Conservation (phyloP, 2,797 vertebrate species). For the Gallinago solitaria region DNA sequence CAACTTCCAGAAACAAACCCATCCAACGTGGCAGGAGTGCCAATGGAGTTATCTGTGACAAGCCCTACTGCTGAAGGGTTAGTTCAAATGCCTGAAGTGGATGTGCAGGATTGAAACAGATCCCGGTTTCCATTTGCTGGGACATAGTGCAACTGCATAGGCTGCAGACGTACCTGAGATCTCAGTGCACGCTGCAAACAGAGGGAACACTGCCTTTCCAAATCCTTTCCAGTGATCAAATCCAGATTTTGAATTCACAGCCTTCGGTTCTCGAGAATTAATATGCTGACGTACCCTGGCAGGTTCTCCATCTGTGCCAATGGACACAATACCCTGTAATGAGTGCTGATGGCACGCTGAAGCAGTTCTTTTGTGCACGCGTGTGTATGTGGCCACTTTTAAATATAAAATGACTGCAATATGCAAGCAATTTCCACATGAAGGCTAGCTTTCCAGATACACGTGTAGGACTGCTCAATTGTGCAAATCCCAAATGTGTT, state of each 20-base stretch:
- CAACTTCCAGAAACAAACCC: not conserved
- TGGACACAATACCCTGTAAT: constrained; percentile 41
- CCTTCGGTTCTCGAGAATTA: not conserved
- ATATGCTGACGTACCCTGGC: not conserved
- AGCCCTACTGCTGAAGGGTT: not conserved
- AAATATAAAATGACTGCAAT: constrained; percentile 14
- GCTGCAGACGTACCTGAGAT: not conserved
- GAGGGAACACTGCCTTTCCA: not conserved
- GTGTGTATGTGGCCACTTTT: constrained; percentile 2
- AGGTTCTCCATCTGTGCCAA: constrained; percentile 29
- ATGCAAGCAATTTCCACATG: constrained; percentile 7
- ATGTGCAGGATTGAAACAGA: not conserved
- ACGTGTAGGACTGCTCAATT: not conserved
- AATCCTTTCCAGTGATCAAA: not conserved
- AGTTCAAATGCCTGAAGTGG: not conserved
- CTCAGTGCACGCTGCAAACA: not conserved
- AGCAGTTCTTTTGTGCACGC: constrained; percentile 15
- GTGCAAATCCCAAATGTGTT: not conserved
- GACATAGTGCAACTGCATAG: not conserved
- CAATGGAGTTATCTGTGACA: not conserved
- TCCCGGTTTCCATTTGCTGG: not conserved
- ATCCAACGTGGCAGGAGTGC: not conserved
- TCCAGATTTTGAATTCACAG: constrained; percentile 2
- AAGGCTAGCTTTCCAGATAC: not conserved
- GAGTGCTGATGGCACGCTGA: not conserved